Evolutionary conservation across 2,888 invertebrate genomes (phyloP).

Genomic region (Clostera curtula): DNA sequence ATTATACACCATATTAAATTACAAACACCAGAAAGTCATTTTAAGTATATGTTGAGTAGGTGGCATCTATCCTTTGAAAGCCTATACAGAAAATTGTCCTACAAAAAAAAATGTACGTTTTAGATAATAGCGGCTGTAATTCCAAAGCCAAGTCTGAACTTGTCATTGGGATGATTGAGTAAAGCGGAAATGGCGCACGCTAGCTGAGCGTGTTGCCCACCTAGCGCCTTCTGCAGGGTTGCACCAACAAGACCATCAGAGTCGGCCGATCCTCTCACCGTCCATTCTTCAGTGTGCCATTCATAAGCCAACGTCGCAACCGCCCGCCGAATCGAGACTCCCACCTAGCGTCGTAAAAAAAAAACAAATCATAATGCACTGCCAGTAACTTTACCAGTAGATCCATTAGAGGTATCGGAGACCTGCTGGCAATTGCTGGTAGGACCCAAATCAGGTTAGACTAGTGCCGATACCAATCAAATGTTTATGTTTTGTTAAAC

Average conservation of each 20-base stretch:
- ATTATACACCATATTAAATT: too few species aligned
- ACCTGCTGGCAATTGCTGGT: too few species aligned
- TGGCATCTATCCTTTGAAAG: too few species aligned
- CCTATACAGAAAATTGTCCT: too few species aligned
- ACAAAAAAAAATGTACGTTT: too few species aligned
- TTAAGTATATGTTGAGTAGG: too few species aligned
- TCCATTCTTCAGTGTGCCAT: constrained; percentile 56
- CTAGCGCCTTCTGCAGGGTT: constrained; percentile 53
- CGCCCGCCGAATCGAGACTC: constrained; percentile 51
- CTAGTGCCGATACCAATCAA: too few species aligned
- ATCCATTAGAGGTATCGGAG: not conserved
- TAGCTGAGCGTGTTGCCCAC: constrained; percentile 48
- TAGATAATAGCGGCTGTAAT: constrained; percentile 53
- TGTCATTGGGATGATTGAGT: constrained; percentile 66
- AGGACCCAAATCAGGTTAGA: too few species aligned
- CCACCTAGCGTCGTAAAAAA: too few species aligned
- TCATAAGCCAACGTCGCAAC: constrained; percentile 62
- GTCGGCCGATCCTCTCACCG: constrained; percentile 55
- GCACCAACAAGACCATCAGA: constrained; percentile 65
- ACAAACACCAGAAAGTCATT: too few species aligned
- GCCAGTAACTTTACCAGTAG: not conserved
- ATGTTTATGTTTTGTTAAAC: too few species aligned
- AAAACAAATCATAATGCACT: not conserved
- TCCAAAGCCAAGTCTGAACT: constrained; percentile 63
- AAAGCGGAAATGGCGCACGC: constrained; percentile 61